Conservation (phyloP, 2,797 vertebrate genomes). For the Enteromius trimaculatus region DNA sequence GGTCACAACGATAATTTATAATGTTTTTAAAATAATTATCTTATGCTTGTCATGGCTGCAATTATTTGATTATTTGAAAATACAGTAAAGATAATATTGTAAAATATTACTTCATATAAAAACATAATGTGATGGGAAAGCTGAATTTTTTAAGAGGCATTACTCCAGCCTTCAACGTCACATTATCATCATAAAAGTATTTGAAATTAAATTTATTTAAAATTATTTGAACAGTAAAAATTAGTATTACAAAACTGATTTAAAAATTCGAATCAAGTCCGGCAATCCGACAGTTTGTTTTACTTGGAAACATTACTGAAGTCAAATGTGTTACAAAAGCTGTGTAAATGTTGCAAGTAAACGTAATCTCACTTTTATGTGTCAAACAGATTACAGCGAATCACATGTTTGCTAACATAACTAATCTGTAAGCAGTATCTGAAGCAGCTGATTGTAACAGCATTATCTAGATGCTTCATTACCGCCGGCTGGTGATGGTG, state of each 20-base stretch:
- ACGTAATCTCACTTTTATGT: constrained; percentile 5
- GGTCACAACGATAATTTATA: neutral
- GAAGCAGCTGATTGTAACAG: neutral
- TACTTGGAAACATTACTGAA: neutral
- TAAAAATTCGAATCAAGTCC: neutral
- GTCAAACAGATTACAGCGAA: neutral
- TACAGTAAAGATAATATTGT: neutral
- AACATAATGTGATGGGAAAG: neutral
- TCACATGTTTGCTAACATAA: neutral
- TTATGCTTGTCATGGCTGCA: neutral
- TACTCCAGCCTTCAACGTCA: neutral
- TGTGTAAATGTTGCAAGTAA: neutral
- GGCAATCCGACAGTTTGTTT: neutral
- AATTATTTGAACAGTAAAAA: too few species aligned
- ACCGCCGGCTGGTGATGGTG: neutral
- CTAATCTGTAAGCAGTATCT: constrained; percentile 26
- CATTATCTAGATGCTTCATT: neutral
- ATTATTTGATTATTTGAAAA: neutral
- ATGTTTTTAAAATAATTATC: neutral
- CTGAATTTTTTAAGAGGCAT: neutral
- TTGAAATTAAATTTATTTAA: too few species aligned
- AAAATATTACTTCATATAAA: neutral
- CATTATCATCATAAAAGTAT: neutral
- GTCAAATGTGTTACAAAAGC: neutral
- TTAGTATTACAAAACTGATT: neutral